Evolutionary conservation across 1,140 invertebrate species (phyloP), one percentile per base, ranked within the genome.

Genomic region (Zophobas morio): DNA sequence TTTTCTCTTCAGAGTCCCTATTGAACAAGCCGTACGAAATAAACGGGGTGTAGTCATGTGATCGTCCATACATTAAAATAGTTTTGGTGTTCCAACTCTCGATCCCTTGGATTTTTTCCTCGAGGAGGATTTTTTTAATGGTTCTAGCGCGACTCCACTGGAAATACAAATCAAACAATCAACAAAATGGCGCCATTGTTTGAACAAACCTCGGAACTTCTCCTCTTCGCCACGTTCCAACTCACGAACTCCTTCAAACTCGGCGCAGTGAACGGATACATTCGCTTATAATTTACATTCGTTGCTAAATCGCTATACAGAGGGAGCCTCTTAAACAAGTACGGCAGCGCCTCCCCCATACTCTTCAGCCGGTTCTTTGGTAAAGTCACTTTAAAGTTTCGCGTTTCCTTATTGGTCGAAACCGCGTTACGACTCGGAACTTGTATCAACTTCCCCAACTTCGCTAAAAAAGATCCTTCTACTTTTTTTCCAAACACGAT

Each of bases 91-190:
- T 81, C 83, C 82, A 84, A 5, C 79, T 77, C 77, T 83, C 57
- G 70, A 46, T 63, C 40, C 74, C 80, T 5, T 56, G 32, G 49
- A 83, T 72, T 53, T 82, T 60, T 5, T 57, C 8, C n/a, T 8
- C 32, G 5, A 49, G 40, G 40, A 84, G 76, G 51, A 84, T 75
- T 66, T 78, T 79, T 57, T 80, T 81, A n/a, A 84, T 78, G 37
- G 66, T 60, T 76, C 81, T 83, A 32, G 84, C 84, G 63, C 82
- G 78, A 78, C 70, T 82, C 84, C 84, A 85, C 84, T 85, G 66
- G 72, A 84, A 84, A 57, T 42, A 39, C 2, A 39, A 56, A 4
- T 20, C 35, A 47, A 35, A 6, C 32, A 33, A 32, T 5, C 20
- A 4, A 32, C 2, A 71, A n/a, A 32, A 20, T 5, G 32, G 32